phyloP scores from a whole-genome alignment of 2,797 vertebrate species.

The Acanthurus lineatus region DNA sequence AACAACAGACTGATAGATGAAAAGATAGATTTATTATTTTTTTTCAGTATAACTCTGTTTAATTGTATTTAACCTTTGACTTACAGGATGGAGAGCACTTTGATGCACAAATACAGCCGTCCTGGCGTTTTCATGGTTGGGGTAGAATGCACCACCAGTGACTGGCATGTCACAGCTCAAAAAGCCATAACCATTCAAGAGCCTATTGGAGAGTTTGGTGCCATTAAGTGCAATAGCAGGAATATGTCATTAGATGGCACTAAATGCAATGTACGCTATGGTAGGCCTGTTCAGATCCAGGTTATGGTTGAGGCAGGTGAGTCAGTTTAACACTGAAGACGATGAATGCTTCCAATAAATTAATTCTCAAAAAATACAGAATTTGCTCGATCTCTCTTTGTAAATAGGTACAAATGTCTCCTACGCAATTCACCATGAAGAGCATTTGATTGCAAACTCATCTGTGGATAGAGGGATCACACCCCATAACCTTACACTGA shows the following conservation, averaged over 20 bases:
- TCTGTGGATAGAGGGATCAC: conserved; percentile 70
- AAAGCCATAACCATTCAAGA: conserved; percentile 87
- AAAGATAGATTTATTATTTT: neutral
- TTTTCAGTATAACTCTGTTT: neutral
- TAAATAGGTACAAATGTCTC: conserved; percentile 88
- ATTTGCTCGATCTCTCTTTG: neutral
- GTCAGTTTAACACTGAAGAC: conserved; percentile 3
- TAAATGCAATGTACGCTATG: conserved; percentile 82
- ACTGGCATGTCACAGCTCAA: conserved; percentile 94
- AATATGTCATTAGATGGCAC: conserved; percentile 77
- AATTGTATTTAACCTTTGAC: neutral
- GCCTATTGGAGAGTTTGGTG: conserved; percentile 79
- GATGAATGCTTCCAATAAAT: neutral
- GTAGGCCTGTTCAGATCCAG: conserved; percentile 86
- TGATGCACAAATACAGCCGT: conserved; percentile 87
- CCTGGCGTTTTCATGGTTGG: conserved; percentile 89
- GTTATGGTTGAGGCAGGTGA: conserved; percentile 87
- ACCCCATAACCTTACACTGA: conserved; percentile 89
- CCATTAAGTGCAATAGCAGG: conserved; percentile 85
- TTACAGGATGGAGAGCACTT: conserved; percentile 84
- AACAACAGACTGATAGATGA: neutral
- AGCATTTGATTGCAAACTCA: conserved; percentile 78
- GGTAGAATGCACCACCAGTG: conserved; percentile 92
- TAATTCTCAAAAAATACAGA: neutral
- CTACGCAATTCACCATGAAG: conserved; percentile 82